Evolutionary conservation across 2,797 vertebrate species (phyloP).

Genomic region (Hydrocynus forskahlii): DNA sequence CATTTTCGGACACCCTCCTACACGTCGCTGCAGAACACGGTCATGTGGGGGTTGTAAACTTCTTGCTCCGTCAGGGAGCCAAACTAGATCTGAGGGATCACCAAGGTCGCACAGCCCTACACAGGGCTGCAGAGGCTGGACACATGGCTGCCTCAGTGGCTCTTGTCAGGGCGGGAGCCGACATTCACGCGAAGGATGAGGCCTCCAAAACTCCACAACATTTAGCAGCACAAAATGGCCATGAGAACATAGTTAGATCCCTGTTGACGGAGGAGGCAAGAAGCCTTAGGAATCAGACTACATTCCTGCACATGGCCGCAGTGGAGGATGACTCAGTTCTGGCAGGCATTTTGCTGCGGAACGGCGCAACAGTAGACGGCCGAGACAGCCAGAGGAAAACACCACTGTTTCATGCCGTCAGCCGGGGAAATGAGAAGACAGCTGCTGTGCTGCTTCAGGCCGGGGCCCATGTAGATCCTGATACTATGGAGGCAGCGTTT

Average conservation of each 20-base stretch:
- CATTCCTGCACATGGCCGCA: constrained; percentile 77
- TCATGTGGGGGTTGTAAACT: constrained; percentile 64
- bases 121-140: constrained; percentile 76
- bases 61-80: constrained; percentile 75
- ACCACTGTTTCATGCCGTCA: constrained; percentile 69
- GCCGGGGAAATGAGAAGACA: constrained; percentile 64
- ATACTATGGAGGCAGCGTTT: constrained; percentile 68
- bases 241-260: constrained; percentile 61
- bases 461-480: constrained; percentile 68
- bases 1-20: constrained; percentile 73
- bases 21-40: constrained; percentile 75
- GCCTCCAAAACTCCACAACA: constrained; percentile 71
- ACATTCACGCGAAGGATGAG: constrained; percentile 67
- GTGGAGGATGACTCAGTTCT: constrained; percentile 69
- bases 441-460: constrained; percentile 72
- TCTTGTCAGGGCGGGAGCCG: constrained; percentile 68
- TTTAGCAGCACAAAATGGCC: constrained; percentile 69
- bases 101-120: constrained; percentile 73
- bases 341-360: constrained; percentile 68
- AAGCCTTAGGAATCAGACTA: constrained; percentile 64
- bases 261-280: constrained; percentile 74
- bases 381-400: constrained; percentile 67
- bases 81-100: constrained; percentile 70
- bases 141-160: constrained; percentile 56
- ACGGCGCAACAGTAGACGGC: constrained; percentile 60